Evolutionary conservation across 1,140 invertebrate genomes (phyloP).

Genomic region (Bombus sibiricus): DNA sequence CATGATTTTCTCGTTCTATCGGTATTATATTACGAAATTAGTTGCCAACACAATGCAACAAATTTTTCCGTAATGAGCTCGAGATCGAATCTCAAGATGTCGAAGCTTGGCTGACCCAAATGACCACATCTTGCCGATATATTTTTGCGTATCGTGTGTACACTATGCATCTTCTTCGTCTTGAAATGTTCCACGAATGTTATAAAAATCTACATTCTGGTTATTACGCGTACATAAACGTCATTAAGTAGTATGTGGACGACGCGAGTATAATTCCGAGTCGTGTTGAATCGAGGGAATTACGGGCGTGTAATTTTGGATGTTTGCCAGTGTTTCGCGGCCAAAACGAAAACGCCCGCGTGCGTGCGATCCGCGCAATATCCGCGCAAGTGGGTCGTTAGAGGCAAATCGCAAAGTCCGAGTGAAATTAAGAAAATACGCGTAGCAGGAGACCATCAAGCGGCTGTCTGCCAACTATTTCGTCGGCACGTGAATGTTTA

Average conservation of each 20-base stretch:
- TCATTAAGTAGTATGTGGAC: too few species aligned
- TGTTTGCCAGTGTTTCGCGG: slow-evolving; percentile 21
- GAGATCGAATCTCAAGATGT: too few species aligned
- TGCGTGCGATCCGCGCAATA: slow-evolving; percentile 21
- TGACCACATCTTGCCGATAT: neutral
- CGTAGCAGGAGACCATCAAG: neutral
- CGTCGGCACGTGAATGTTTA: slow-evolving; percentile 26
- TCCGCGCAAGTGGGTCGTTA: slow-evolving; percentile 40
- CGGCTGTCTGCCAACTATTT: slow-evolving; percentile 42
- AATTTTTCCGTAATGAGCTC: too few species aligned
- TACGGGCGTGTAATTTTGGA: slow-evolving; percentile 31
- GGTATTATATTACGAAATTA: too few species aligned
- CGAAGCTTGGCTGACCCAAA: too few species aligned
- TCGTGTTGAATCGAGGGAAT: slow-evolving; percentile 34
- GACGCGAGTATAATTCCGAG: slow-evolving; percentile 26
- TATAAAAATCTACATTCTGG: neutral
- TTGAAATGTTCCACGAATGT: neutral
- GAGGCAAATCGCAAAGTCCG: slow-evolving; percentile 23
- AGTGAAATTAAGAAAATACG: slow-evolving; percentile 53
- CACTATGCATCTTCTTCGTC: neutral
- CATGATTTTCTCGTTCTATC: too few species aligned
- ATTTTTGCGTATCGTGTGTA: neutral
- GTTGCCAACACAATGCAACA: too few species aligned
- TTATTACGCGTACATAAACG: neutral
- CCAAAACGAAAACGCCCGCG: slow-evolving; percentile 4